phyloP scores from a whole-genome alignment of 2,888 invertebrate genomes.

The Epsilonema sp. region DNA sequence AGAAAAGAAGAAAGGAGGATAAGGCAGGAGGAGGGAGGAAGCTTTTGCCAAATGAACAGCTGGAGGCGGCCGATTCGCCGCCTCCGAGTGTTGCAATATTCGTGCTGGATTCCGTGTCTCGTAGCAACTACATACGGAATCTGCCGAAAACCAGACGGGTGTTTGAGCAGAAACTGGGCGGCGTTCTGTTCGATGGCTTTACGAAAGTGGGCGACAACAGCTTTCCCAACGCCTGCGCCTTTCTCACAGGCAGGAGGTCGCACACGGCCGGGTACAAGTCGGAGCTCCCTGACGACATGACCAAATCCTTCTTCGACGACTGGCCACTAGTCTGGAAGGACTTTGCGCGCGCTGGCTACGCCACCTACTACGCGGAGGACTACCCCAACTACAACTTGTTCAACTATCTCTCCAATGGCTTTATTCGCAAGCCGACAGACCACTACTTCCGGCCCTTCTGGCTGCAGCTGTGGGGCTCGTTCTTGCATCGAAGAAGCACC shows the following conservation, averaged over 20 bases:
- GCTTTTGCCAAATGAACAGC: not conserved
- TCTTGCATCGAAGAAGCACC: slow-evolving; percentile 18
- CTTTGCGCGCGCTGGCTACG: slow-evolving; percentile 22
- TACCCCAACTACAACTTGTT: slow-evolving; percentile 30
- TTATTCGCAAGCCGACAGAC: slow-evolving; percentile 28
- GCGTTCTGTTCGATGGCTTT: slow-evolving; percentile 27
- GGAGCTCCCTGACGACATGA: slow-evolving; percentile 14
- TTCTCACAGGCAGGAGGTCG: slow-evolving; percentile 18
- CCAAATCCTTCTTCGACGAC: slow-evolving; percentile 22
- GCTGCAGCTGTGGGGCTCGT: slow-evolving; percentile 24
- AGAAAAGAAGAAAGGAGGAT: not conserved
- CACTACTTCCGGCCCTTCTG: slow-evolving; percentile 29
- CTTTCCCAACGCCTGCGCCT: slow-evolving; percentile 29
- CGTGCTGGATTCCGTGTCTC: slow-evolving; percentile 32
- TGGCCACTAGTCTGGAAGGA: slow-evolving; percentile 31
- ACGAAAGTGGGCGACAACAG: slow-evolving; percentile 34
- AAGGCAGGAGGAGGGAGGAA: not conserved
- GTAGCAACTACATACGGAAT: slow-evolving; percentile 28
- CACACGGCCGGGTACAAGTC: slow-evolving; percentile 1
- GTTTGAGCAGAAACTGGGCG: slow-evolving; percentile 16
- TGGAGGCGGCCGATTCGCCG: too few species aligned
- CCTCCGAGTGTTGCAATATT: slow-evolving; percentile 28
- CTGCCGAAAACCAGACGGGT: slow-evolving; percentile 24
- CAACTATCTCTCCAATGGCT: slow-evolving; percentile 30
- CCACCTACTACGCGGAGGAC: slow-evolving; percentile 33